Percentiles rank a stretch among this genome's conserved stretches.
These are phyloP conservation scores for Papio anubis DNA, from an alignment of 2,113 vertebrate species.

Conservation along the genomic window DNA sequence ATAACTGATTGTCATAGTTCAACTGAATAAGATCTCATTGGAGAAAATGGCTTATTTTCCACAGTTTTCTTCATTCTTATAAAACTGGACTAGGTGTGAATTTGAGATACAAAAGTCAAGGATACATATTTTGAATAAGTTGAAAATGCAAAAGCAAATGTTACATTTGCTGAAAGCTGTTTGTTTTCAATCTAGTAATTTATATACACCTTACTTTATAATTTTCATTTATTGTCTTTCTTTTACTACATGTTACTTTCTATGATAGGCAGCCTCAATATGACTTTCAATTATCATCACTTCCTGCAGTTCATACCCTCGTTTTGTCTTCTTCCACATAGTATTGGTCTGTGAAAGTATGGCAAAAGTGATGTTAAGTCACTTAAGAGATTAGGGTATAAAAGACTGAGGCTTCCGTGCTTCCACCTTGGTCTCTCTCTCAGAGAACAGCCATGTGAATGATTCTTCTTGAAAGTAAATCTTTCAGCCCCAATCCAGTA, in stretches of 20 bases:
- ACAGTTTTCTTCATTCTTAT: background rate
- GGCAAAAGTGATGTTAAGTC: background rate
- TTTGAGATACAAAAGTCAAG: background rate
- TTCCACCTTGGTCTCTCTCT: background rate
- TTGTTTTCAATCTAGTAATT: background rate
- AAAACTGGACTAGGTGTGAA: background rate
- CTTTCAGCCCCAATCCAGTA: background rate
- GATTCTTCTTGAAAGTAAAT: background rate
- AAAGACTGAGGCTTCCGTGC: background rate
- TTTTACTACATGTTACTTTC: background rate
- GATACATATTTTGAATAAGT: background rate
- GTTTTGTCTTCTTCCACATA: background rate
- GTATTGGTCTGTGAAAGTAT: background rate
- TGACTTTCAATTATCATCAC: background rate
- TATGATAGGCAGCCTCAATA: background rate
- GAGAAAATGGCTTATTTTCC: conserved; percentile 11
- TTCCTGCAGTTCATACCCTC: too few relatives aligned
- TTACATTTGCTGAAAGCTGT: background rate
- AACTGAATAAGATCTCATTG: background rate
- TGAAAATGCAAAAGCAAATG: background rate
- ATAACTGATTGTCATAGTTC: background rate
- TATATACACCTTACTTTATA: background rate
- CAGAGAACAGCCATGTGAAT: background rate
- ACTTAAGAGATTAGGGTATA: background rate
- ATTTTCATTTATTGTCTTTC: background rate